Evolutionary conservation across 2,113 vertebrate species (phyloP), one percentile per base, ranked within the genome.

Genomic region (Platichthys stellatus): DNA sequence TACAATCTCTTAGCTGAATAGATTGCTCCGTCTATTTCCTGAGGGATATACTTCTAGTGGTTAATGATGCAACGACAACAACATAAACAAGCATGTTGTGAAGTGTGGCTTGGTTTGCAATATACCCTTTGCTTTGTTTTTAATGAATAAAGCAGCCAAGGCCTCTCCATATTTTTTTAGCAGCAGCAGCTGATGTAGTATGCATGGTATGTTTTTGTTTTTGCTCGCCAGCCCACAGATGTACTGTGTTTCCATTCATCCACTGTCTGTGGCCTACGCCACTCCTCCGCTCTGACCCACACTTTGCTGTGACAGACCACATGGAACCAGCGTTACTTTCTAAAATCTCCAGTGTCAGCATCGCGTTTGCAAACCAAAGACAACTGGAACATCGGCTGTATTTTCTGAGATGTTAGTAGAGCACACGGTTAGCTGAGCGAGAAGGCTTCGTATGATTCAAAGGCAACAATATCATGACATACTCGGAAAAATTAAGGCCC

Each of bases 191-290:
- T 59, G 21, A 35, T 77, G 70, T 40, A 62, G 47, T 15, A 57
- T 69, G 31, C 54, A 49, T 61, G 69, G 38, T 9, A 67, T 79
- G 49, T 69, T 73, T 68, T 69, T 74, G 23, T 69, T 72, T 69
- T 69, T 47, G 20, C 21, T 17, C 12, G 17, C 65, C 49, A 53
- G 26, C 57, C 61, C 57, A 76, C 64, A 67, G 20, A 75, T 49
- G 69, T 35, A 28, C 40, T 49, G 62, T 63, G 63, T 84, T 82
- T 83, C 66, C 47, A 87, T 31, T 47, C 40, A 40, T 59, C 64
- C 59, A 63, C 28, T 56, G 10, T 24, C 45, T 89, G 49, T 78
- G 56, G 43, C n/a, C 20, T 56, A 45, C 63, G 35, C 26, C 38
- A 13, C 66, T 51, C 54, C 79, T 63, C n/a, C 18, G 24, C 49